Evolutionary conservation across 2,797 vertebrate species (phyloP).

Genomic region (Gymnothorax reevesii): DNA sequence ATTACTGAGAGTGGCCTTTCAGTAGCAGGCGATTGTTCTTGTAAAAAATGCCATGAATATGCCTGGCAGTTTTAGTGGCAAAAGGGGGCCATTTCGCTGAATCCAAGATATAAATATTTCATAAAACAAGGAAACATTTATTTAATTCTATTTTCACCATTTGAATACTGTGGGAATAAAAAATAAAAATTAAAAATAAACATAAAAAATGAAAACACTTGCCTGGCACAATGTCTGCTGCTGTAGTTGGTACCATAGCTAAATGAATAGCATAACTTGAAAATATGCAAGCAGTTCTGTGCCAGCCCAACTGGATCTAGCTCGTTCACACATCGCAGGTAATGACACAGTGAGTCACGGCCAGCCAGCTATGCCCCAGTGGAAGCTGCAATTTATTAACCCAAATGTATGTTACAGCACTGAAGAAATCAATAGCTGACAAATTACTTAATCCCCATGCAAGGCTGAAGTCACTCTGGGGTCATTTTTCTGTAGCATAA

Average conservation of each 20-base stretch:
- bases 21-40: too few species aligned
- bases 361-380: background rate
- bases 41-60: too few species aligned
- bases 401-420: slow-evolving; percentile 46
- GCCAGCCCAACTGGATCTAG: background rate
- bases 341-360: background rate
- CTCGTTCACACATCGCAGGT: background rate
- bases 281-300: background rate
- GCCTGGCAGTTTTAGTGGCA: too few species aligned
- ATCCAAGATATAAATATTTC: too few species aligned
- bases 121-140: too few species aligned
- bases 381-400: slow-evolving; percentile 36
- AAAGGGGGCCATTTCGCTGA: too few species aligned
- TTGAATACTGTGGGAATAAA: too few species aligned
- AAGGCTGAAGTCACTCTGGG: slow-evolving; percentile 52
- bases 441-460: slow-evolving; percentile 51
- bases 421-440: slow-evolving; percentile 51
- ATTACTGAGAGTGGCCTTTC: too few species aligned
- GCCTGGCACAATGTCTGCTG: background rate
- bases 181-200: too few species aligned
- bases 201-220: too few species aligned
- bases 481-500: slow-evolving; percentile 52
- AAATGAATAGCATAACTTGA: background rate
- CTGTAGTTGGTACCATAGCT: background rate
- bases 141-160: too few species aligned